A percentile compares a stretch with the other conserved stretches of the same genome.
These are phyloP conservation scores for Drosophila santomea DNA, from an alignment of 1,140 invertebrate genomes.

Conservation along the genomic window DNA sequence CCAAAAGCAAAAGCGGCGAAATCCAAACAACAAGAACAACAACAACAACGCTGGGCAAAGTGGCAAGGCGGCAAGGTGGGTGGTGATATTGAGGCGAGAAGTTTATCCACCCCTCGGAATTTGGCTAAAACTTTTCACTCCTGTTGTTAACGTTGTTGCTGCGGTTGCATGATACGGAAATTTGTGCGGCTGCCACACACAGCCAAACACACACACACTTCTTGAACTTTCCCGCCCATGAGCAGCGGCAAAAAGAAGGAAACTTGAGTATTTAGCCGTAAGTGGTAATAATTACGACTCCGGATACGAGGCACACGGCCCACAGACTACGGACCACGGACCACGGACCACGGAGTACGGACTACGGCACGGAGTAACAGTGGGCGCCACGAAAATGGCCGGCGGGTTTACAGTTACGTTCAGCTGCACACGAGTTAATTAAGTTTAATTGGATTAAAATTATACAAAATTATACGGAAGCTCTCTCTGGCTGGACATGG, in stretches of 20 bases:
- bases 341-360: neutral
- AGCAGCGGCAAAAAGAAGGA: conserved; percentile 3
- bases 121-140: conserved; percentile 62
- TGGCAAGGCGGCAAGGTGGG: neutral
- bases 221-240: conserved; percentile 28
- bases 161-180: conserved; percentile 69
- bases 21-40: conserved; percentile 27
- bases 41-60: conserved; percentile 3
- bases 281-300: conserved; percentile 80
- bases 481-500: neutral
- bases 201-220: conserved; percentile 15
- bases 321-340: too few relatives aligned
- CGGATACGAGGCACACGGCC: conserved; percentile 35
- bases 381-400: conserved; percentile 22
- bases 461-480: conserved; percentile 62
- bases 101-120: conserved; percentile 44
- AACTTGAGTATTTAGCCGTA: conserved; percentile 78
- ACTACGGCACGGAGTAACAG: conserved; percentile 5
- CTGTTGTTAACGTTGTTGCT: conserved; percentile 32
- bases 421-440: conserved; percentile 66
- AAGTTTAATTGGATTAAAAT: conserved; percentile 82
- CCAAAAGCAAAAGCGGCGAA: conserved; percentile 3
- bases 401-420: conserved; percentile 52
- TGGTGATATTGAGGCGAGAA: conserved; percentile 61
- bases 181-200: conserved; percentile 51